Evolutionary conservation across 2,113 vertebrate species (phyloP).

Genomic region (Panurus biarmicus): DNA sequence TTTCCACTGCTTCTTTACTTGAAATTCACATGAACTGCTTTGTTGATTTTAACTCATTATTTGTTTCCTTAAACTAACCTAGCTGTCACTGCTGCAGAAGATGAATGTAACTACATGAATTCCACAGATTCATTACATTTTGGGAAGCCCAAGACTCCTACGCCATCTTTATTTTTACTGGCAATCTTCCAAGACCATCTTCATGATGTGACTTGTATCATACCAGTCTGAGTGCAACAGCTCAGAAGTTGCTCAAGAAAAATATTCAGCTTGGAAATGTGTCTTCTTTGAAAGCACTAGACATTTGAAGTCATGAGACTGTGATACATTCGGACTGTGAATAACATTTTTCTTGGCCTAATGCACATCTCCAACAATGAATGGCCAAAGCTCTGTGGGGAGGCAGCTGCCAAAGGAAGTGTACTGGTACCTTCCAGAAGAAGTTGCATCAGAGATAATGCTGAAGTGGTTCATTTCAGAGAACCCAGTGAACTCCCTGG

Average conservation of each 20-base stretch:
- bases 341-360: conserved; percentile 64
- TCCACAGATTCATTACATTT: background rate
- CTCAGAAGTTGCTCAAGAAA: conserved; percentile 19
- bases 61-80: background rate
- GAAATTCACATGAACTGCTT: background rate
- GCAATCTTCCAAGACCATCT: conserved; percentile 33
- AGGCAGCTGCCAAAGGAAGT: conserved; percentile 6
- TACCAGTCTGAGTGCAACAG: conserved; percentile 11
- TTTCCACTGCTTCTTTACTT: conserved; percentile 41
- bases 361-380: background rate
- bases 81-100: background rate
- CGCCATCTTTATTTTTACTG: conserved; percentile 42
- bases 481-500: background rate
- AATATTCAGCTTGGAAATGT: background rate
- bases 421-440: background rate
- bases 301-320: conserved; percentile 44
- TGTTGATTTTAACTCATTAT: background rate
- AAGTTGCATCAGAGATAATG: conserved; percentile 32
- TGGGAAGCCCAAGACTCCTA: background rate
- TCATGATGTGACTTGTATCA: conserved; percentile 4
- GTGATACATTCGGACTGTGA: conserved; percentile 29
- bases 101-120: background rate
- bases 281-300: conserved; percentile 4
- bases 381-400: background rate
- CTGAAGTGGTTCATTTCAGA: conserved; percentile 3